Conservation (phyloP, 2,113 vertebrate species). For the Vidua chalybeata region DNA sequence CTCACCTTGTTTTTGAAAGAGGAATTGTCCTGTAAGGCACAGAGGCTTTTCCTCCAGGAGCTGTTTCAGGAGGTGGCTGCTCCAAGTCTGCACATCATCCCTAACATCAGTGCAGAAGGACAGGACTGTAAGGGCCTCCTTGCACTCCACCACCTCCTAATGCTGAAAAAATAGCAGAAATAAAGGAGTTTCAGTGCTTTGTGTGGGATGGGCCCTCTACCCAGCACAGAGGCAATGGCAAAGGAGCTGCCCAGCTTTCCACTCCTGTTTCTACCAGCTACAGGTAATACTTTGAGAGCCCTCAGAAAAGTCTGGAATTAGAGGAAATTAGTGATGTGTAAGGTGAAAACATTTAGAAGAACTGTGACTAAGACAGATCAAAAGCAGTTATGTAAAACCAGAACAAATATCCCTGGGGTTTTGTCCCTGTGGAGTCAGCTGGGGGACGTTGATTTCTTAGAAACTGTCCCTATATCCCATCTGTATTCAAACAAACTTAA, state of each 20-base stretch:
- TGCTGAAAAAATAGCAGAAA: neutral
- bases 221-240: neutral
- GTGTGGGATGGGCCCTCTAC: accelerated
- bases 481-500: neutral
- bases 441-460: neutral
- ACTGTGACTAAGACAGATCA: neutral
- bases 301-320: neutral
- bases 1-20: neutral
- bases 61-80: neutral
- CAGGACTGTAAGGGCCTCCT: neutral
- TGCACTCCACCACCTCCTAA: neutral
- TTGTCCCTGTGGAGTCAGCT: neutral
- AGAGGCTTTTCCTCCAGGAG: neutral
- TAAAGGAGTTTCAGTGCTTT: neutral
- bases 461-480: neutral
- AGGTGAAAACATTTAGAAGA: neutral
- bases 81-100: neutral
- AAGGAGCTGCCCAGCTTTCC: neutral
- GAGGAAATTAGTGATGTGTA: neutral
- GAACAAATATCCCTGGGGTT: neutral
- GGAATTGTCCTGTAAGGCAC: neutral
- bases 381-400: neutral
- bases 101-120: neutral
- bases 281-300: neutral
- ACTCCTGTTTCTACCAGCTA: neutral